Base-by-base conservation (phyloP, 2,888 invertebrate genomes). In the Caradrina clavipalpis region DNA sequence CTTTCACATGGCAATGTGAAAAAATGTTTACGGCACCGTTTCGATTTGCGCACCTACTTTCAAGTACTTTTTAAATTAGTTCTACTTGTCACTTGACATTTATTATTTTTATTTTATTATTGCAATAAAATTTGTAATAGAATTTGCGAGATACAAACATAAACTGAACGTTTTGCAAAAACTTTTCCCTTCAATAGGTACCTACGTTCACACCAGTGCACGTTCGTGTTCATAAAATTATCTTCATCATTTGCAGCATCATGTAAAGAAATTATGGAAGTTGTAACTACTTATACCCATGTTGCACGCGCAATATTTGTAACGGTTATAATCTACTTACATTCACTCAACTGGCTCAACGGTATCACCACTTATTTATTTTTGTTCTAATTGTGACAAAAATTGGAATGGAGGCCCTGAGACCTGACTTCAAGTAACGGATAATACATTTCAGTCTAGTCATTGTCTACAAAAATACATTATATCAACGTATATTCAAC, bases 1-100 rank as follows among this genome's bases (percentile, higher is more conserved):
- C 78, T 81, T 77, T 80, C 80, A 75, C 84, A 81, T 79, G 64
- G n/a, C 45, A 65, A 35, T 74, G 75, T 82, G 73, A 66, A 82
- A 76, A 73, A 69, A 57, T 76, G 53, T 62, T 64, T 69, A 77
- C 57, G 64, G 65, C 59, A 69, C 67, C 58, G 61, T 69, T 75
- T 68, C 53, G 54, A 82, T 61, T 68, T 72, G 49, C 63, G 57
- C 39, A 62, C 67, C 55, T 69, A 56, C 57, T 71, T 66, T 60
- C 65, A 73, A 71, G 68, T 58, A 69, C 22, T 56, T 63, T 50
- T 62, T 45, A 26, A 69, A 65, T 64, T 55, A 49, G 63, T 70
- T 63, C 45, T 69, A 67, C 64, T 67, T 76, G 54, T 47, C 21
- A 50, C 35, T 65, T 49, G 31, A 53, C 35, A 59, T 67, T 65